A percentile compares a stretch with the other conserved stretches of the same genome.
Evolutionary conservation across 1,140 invertebrate genomes (phyloP).

Genomic region (Drosophila grimshawi): DNA sequence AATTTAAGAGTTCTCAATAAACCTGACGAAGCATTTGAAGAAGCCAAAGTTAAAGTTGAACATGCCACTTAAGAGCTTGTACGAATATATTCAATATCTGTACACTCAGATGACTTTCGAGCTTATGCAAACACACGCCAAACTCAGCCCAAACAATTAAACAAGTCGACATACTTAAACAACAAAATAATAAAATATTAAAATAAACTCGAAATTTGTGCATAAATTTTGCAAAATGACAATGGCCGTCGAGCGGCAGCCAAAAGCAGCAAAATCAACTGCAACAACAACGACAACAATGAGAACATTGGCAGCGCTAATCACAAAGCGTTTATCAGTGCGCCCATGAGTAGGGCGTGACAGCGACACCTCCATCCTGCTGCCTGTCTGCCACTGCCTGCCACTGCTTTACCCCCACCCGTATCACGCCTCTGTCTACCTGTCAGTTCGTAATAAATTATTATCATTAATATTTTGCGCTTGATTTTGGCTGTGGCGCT

Average conservation of each 20-base stretch:
- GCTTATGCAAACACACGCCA: constrained; percentile 19
- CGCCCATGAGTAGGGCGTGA: constrained; percentile 24
- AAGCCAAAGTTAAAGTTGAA: background rate
- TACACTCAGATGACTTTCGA: constrained; percentile 4
- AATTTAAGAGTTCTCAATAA: too few relatives aligned
- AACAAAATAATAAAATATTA: constrained; percentile 19
- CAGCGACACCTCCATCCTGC: constrained; percentile 32
- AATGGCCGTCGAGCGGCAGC: constrained; percentile 35
- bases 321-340: constrained; percentile 71
- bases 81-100: background rate
- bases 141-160: constrained; percentile 31
- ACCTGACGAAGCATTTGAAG: too few relatives aligned
- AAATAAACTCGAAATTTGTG: constrained; percentile 60
- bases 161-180: constrained; percentile 39
- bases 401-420: constrained; percentile 4
- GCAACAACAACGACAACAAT: constrained; percentile 36
- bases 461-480: constrained; percentile 78
- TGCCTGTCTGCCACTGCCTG: background rate
- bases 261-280: constrained; percentile 27
- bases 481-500: constrained; percentile 57
- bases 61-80: background rate
- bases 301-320: constrained; percentile 47
- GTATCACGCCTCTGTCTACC: constrained; percentile 49
- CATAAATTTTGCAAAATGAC: constrained; percentile 73
- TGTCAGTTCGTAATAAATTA: constrained; percentile 75